phyloP scores from a whole-genome alignment of 1,140 invertebrate genomes.

The Dendrolimus punctatus region DNA sequence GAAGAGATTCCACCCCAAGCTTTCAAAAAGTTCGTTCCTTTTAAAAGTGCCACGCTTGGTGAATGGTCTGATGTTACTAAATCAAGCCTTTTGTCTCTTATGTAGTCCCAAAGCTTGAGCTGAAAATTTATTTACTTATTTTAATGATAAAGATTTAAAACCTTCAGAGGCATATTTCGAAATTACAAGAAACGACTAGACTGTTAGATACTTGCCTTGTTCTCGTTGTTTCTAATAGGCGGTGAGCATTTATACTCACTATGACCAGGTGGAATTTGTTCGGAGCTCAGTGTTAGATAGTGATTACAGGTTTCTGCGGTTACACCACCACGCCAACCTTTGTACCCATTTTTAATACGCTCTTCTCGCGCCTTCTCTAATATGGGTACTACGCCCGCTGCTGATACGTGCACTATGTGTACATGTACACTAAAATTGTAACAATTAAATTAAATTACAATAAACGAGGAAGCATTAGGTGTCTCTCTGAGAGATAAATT shows the following conservation, averaged over 20 bases:
- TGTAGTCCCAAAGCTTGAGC: conserved; percentile 75
- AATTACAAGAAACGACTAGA: too few species aligned
- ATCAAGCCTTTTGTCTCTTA: conserved; percentile 72
- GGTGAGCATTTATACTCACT: conserved; percentile 82
- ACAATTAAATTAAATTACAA: too few species aligned
- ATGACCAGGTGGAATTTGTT: conserved; percentile 74
- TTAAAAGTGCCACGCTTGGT: conserved; percentile 76
- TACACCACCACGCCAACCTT: conserved; percentile 56
- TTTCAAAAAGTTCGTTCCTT: conserved; percentile 75
- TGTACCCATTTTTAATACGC: conserved; percentile 30
- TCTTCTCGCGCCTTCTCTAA: conserved; percentile 37
- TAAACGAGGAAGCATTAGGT: too few species aligned
- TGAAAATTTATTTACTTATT: conserved; percentile 30
- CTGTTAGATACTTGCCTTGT: conserved; percentile 61
- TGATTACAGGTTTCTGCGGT: conserved; percentile 83
- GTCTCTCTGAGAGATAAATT: too few species aligned
- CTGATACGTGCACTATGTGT: conserved; percentile 82
- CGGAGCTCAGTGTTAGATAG: conserved; percentile 77
- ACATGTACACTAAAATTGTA: conserved; percentile 70
- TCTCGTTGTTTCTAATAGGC: conserved; percentile 76
- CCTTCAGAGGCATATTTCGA: too few species aligned
- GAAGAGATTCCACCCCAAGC: conserved; percentile 84
- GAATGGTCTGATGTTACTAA: conserved; percentile 83
- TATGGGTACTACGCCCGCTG: conserved; percentile 67
- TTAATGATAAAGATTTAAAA: too few species aligned